phyloP scores from a whole-genome alignment of 2,888 invertebrate species.

The Nemoura dubitans region DNA sequence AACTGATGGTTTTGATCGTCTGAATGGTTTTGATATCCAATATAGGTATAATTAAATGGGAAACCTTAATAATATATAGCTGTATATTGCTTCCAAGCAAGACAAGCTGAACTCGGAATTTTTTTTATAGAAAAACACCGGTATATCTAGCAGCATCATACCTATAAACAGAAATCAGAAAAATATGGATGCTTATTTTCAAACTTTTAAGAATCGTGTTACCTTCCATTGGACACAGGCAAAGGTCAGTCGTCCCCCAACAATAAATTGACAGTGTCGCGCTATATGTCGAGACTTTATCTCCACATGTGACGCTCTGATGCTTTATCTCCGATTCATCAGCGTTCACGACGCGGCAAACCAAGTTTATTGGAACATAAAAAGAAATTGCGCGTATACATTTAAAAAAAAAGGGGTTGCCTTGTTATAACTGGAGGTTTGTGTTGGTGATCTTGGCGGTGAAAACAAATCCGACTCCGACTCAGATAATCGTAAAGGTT shows the following conservation, averaged over 20 bases:
- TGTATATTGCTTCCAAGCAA: no score
- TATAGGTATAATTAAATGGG: no score
- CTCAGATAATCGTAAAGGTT: neutral
- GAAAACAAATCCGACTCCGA: constrained; percentile 21
- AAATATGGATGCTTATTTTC: neutral
- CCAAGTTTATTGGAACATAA: constrained; percentile 27
- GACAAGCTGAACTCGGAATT: no score
- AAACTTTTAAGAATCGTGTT: neutral
- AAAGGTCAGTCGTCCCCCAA: neutral
- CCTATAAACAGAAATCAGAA: no score
- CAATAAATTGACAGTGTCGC: neutral
- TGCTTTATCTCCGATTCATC: neutral
- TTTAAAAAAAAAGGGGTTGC: neutral
- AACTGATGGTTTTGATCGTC: no score
- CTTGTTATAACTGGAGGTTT: neutral
- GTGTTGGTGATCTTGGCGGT: neutral
- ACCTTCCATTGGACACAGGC: neutral
- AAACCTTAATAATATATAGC: no score
- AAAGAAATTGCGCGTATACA: neutral
- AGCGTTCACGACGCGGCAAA: neutral
- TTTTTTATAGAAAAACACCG: no score
- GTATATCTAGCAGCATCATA: no score
- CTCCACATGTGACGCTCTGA: neutral
- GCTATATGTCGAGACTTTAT: neutral
- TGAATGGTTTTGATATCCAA: no score